phyloP scores from a whole-genome alignment of 2,113 vertebrate genomes.

The Euleptes europaea region DNA sequence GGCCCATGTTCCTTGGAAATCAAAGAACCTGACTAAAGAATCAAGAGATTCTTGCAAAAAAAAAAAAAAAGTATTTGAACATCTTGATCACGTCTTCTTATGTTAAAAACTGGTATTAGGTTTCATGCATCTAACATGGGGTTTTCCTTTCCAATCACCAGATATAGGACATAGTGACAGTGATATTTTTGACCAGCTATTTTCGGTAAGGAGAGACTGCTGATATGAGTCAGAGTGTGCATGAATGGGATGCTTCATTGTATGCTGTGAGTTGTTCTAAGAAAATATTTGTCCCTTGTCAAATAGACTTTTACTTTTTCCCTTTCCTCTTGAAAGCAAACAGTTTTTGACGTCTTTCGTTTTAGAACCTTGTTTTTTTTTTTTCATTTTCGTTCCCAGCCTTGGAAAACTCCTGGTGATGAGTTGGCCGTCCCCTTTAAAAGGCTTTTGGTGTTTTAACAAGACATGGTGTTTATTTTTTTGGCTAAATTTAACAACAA shows the following conservation, averaged over 20 bases:
- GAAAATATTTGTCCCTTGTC: slow-evolving; percentile 63
- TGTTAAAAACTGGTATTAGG: not conserved
- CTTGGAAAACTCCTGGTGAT: slow-evolving; percentile 60
- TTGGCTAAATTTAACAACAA: slow-evolving; percentile 55
- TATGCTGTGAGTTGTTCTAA: slow-evolving; percentile 63
- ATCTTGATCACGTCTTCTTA: not conserved
- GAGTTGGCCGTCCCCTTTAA: slow-evolving; percentile 63
- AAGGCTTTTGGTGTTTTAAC: slow-evolving; percentile 57
- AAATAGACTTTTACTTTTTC: slow-evolving; percentile 42
- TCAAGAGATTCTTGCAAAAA: no score
- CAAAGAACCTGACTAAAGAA: no score
- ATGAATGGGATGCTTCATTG: slow-evolving; percentile 46
- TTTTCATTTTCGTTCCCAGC: slow-evolving; percentile 47
- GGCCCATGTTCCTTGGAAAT: no score
- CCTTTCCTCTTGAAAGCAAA: slow-evolving; percentile 52
- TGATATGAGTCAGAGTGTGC: slow-evolving; percentile 51
- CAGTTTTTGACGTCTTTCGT: slow-evolving; percentile 59
- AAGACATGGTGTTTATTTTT: slow-evolving; percentile 69
- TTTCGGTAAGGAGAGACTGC: slow-evolving; percentile 48
- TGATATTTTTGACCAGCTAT: slow-evolving; percentile 5
- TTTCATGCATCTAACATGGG: not conserved
- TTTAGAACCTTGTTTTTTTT: slow-evolving; percentile 62
- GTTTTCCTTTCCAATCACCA: not conserved
- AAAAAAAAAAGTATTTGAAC: no score
- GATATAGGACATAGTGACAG: not conserved